A percentile compares a stretch with the other conserved stretches of the same genome.
phyloP scores from a whole-genome alignment of 2,888 invertebrate species.

The Hemistola chrysoprasaria region DNA sequence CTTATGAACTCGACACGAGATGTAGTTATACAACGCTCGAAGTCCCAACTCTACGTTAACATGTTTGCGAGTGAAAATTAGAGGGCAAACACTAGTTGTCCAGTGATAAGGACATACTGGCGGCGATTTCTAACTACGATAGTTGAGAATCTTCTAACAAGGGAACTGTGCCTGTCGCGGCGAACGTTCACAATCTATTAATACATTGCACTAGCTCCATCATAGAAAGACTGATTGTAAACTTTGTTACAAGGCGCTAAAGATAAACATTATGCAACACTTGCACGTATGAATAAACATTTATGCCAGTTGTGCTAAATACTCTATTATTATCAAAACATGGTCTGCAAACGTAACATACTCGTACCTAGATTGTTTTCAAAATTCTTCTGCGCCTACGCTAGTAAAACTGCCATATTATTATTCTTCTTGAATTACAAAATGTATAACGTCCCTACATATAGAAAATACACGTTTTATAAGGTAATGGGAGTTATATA shows the following conservation, averaged over 20 bases:
- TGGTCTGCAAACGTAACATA: too few relatives aligned
- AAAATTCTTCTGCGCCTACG: too few relatives aligned
- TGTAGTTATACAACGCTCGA: constrained; percentile 39
- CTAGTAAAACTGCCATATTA: too few relatives aligned
- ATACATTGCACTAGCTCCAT: too few relatives aligned
- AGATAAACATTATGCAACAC: neutral
- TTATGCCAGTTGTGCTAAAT: too few relatives aligned
- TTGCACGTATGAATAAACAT: constrained; percentile 1
- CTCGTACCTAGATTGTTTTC: too few relatives aligned
- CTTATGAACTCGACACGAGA: constrained; percentile 36
- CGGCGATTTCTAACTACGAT: constrained; percentile 29
- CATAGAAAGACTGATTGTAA: neutral
- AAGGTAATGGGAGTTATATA: too few relatives aligned
- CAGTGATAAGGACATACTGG: constrained; percentile 46
- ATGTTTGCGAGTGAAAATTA: constrained; percentile 58
- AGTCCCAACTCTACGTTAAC: constrained; percentile 43
- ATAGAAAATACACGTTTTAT: too few relatives aligned
- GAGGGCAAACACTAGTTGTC: constrained; percentile 53
- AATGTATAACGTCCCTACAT: too few relatives aligned
- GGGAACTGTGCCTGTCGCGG: constrained; percentile 47
- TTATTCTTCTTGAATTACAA: too few relatives aligned
- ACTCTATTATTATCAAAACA: too few relatives aligned
- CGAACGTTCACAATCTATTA: too few relatives aligned
- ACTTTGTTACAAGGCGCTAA: constrained; percentile 2
- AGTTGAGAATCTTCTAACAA: constrained; percentile 50